Evolutionary conservation across 1,140 invertebrate species (phyloP), one percentile per base, ranked within the genome.

Genomic region (Halyomorpha halys): DNA sequence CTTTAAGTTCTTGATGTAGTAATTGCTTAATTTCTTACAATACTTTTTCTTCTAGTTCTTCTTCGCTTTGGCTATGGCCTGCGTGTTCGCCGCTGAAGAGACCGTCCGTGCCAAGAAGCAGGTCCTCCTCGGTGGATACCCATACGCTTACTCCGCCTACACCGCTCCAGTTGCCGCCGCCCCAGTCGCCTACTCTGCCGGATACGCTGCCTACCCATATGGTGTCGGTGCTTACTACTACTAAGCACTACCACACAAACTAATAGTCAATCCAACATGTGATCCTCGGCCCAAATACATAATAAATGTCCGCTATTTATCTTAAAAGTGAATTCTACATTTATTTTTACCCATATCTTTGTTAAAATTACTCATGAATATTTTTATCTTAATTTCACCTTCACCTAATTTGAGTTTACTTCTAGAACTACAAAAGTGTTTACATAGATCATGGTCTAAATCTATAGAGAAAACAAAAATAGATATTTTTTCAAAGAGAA

Each of bases 91-190:
- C 21, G 23, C 34, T 51, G 65, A 59, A 59, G 64, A 39, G 44
- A 60, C 54, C 21, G 65, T 62, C 21, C 23, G 60, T 23, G 65
- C 62, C 16, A 66, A 66, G 65, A 66, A 66, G 61, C 25, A 66
- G 11, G 65, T 66, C 21, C 44, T 66, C 61, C 19, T 56, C n/a
- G 61, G 61, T n/a, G 61, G 18, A 30, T 62, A 53, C 34, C 59
- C 59, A 19, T 66, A 66, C 60, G 44, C 44, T 44, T n/a, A 30
- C 39, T 39, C 63, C 34, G 21, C 23, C 16, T 19, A 39, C 54
- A 23, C 47, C n/a, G n/a, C n/a, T n/a, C n/a, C n/a, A n/a, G n/a
- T n/a, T n/a, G n/a, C n/a, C n/a, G n/a, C n/a, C 47, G 25, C 25
- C 61, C 34, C 53, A 21, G 44, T 56, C 16, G 27, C 27, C 54